Conservation (phyloP, 2,888 invertebrate species). For the Incurvaria masculella region DNA sequence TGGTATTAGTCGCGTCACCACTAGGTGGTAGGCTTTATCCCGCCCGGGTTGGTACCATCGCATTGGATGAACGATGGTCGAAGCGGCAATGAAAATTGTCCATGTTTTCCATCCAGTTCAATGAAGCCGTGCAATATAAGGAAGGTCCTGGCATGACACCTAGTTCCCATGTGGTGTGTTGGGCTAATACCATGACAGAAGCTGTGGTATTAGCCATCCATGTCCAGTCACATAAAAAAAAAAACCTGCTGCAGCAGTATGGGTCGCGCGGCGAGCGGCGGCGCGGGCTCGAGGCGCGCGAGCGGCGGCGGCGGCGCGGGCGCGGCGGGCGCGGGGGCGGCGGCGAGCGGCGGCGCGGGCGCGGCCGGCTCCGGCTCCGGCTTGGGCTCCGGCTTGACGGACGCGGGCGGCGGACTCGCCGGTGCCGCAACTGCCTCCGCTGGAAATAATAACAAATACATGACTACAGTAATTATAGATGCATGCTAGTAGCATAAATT, state of each 20-base stretch:
- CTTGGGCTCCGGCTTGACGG: background rate
- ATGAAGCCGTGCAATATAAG: no score
- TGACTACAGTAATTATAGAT: background rate
- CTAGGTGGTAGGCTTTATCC: no score
- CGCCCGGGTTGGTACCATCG: no score
- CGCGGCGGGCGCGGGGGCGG: conserved; percentile 5
- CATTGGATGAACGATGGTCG: no score
- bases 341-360: background rate
- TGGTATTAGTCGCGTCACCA: no score
- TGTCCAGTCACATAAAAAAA: background rate
- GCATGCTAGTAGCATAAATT: no score
- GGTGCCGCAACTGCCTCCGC: background rate
- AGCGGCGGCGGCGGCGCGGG: conserved; percentile 7
- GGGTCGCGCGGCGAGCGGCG: conserved; percentile 20
- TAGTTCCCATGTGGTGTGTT: no score
- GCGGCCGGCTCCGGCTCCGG: no score
- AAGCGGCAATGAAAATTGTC: no score
- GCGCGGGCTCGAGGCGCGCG: background rate
- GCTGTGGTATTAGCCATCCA: background rate
- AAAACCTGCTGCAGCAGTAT: conserved; percentile 23
- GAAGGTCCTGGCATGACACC: no score
- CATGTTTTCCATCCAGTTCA: no score
- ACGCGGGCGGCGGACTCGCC: background rate
- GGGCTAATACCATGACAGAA: no score
- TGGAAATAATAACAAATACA: background rate